Percentiles rank a stretch among this genome's conserved stretches.
These are phyloP conservation scores for Tetramorium simillimum DNA, from an alignment of 1,140 invertebrate species.

Conservation along the genomic window DNA sequence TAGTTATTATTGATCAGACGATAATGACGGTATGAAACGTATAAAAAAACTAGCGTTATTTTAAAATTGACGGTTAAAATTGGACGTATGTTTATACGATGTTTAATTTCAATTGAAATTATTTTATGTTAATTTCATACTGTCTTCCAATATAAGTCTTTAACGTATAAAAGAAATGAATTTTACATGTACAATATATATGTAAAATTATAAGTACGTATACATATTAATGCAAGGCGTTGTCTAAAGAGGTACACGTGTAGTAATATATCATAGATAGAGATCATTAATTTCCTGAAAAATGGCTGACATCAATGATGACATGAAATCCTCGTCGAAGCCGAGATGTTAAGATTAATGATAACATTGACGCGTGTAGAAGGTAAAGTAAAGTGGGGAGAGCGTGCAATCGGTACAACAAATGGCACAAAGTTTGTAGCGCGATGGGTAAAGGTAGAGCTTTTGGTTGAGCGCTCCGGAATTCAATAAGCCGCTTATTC, in stretches of 20 bases:
- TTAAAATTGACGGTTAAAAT: background rate
- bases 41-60: background rate
- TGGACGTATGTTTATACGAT: background rate
- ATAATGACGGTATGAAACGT: background rate
- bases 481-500: constrained; percentile 74
- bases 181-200: background rate
- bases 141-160: background rate
- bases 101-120: background rate
- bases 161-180: background rate
- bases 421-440: constrained; percentile 55
- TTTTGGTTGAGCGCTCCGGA: constrained; percentile 68
- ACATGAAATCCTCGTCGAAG: constrained; percentile 35
- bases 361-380: constrained; percentile 40
- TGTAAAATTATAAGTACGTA: no score
- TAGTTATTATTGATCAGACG: background rate
- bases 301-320: constrained; percentile 49
- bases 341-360: constrained; percentile 50
- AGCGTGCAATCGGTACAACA: constrained; percentile 53
- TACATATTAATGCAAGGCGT: background rate
- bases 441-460: constrained; percentile 41
- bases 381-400: constrained; percentile 11
- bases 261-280: constrained; percentile 20
- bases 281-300: constrained; percentile 41
- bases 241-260: background rate
- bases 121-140: constrained; percentile 4